Base-by-base conservation (phyloP, 2,797 vertebrate genomes). In the Loris lydekkerianus region DNA sequence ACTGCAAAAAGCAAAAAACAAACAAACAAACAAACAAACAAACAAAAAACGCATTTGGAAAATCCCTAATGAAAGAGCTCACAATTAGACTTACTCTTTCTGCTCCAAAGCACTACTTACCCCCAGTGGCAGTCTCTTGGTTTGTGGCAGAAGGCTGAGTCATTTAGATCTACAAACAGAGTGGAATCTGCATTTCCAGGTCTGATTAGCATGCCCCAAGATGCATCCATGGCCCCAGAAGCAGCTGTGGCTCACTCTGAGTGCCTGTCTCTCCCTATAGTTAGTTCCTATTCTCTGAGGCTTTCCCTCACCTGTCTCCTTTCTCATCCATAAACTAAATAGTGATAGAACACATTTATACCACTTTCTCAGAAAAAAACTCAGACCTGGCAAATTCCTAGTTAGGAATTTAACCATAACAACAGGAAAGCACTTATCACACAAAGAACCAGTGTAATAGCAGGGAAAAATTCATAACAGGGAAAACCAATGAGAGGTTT, bases 371-470 rank as follows among this genome's bases (percentile, higher is more conserved):
- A 67, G 67, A 91, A 93, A 80, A 46, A 53, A 11, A 14, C 31
- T 67, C 27, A 96, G 93, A 85, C 40, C 86, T 58, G 27, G 20
- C 21, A 85, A 93, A 92, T 87, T 78, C n/a, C 61, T 76, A 58
- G 11, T 89, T 69, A 82, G 58, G 58, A 10, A 60, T 77, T 65
- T 29, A 87, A 69, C 27, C 82, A 7, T 81, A 75, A 14, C 84
- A 81, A 87, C 6, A 69, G 61, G 53, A 63, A 82, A 78, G 7
- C 34, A 82, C 89, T 96, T 63, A 87, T 76, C 84, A 82, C 72
- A 40, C 14, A 29, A 63, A 93, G 37, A 96, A 63, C 18, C 20
- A 92, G 37, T 21, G 10, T 58, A 60, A 67, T 49, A 69, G 67
- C 8, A 88, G 31, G 27, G 60, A 89, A 56, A 77, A 84, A 61